A percentile compares a stretch with the other conserved stretches of the same genome.
These are phyloP conservation scores for Plusia festucae DNA, from an alignment of 2,888 invertebrate genomes.

Conservation along the genomic window DNA sequence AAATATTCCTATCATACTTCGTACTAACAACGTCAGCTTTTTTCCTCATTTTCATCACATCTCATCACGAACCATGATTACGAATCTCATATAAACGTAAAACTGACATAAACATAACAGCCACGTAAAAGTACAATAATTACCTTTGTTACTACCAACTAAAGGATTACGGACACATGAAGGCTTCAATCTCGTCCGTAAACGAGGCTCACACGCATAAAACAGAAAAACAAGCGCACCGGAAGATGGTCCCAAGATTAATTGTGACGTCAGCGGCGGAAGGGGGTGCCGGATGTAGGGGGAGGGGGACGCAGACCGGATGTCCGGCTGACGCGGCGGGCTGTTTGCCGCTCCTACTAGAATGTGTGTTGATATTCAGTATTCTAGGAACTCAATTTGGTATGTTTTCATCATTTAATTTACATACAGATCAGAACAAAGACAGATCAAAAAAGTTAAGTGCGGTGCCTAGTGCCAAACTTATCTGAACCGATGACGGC, in stretches of 20 bases:
- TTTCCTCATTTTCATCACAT: not conserved
- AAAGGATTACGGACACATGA: constrained; percentile 16
- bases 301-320: constrained; percentile 72
- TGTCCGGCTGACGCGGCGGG: constrained; percentile 73
- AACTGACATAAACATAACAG: not conserved
- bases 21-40: not conserved
- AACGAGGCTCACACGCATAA: constrained; percentile 55
- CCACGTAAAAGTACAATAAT: not conserved
- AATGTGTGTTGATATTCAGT: constrained; percentile 47
- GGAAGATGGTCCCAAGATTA: constrained; percentile 72
- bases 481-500: too few relatives aligned
- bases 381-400: constrained; percentile 25
- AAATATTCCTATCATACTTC: not conserved
- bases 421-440: not conserved
- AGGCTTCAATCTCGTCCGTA: constrained; percentile 43
- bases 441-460: too few relatives aligned
- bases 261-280: constrained; percentile 75
- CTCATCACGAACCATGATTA: not conserved
- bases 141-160: constrained; percentile 5
- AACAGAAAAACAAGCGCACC: constrained; percentile 69
- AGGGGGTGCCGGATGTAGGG: constrained; percentile 52
- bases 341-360: constrained; percentile 62
- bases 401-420: constrained; percentile 23
- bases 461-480: too few relatives aligned
- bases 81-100: not conserved